Base-by-base conservation (phyloP, 1,140 invertebrate genomes). In the Solen grandis region DNA sequence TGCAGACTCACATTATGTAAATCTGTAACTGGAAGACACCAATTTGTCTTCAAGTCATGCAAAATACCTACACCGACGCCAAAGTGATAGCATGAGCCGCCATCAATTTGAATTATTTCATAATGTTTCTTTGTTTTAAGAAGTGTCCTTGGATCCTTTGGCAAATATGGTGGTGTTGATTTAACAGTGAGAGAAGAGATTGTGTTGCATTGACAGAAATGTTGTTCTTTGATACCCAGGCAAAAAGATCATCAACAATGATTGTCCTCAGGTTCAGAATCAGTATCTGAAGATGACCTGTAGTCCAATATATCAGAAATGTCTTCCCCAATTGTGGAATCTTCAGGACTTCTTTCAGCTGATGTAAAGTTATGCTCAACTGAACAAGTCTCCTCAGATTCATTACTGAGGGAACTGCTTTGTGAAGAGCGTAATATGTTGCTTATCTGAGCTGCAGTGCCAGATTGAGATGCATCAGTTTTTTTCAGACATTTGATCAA, bases 21-120 rank as follows among this genome's bases (percentile, higher is more conserved):
- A 36, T 72, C 50, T 70, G 16, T 29, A 19, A 72, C 13, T 29
- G 14, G 33, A 33, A 35, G 25, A 33, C 14, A 16, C 5, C 50
- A 57, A 19, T 29, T 72, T 31, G 29, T 35, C 52, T 33, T 19
- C 19, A 72, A 19, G 25, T 36, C 50, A 16, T 54, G n/a, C 52
- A 25, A n/a, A 46, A 82, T 52, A 33, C 46, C 59, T 25, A n/a
- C 13, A 16, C 19, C 68, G 36, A 82, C 38, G 22, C 73, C 80
- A 82, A 84, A 82, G 57, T 84, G 68, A 46, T 82, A 27, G 55
- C 82, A 84, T 29, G n/a, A 57, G 29, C 83, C 74, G 59, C 80
- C 83, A 55, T 29, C 25, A n/a, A 82, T 73, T 35, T 22, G 14
- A 10, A 57, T 29, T 22, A 78, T 22, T 22, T 41, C 59, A 59